Evolutionary conservation across 2,888 invertebrate genomes (phyloP), one percentile per base, ranked within the genome.

Genomic region (Chrysolina americana): DNA sequence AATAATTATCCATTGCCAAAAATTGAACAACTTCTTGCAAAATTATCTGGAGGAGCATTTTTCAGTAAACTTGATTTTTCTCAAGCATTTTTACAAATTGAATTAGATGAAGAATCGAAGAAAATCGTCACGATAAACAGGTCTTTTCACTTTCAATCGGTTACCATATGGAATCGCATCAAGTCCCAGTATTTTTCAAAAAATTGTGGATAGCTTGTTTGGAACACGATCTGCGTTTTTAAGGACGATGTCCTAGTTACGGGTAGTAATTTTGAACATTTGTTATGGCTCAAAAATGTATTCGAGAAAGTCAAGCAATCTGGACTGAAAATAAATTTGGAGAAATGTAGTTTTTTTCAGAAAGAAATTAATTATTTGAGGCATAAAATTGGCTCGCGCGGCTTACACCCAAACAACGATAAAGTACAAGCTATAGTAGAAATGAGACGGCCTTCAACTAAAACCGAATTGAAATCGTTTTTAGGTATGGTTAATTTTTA

Each of bases 271-370:
- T n/a, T 15, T 6, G n/a, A 48, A n/a, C 48, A 48, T 48, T 13
- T 48, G 10, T 2, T 15, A 5, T n/a, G 48, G 48, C 15, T 48
- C 10, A 11, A 15, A n/a, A n/a, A 13, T 48, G n/a, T 48, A 1
- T 48, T 48, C n/a, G 48, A 48, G 6, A 48, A 48, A 48, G n/a
- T 48, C n/a, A 48, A 48, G 15, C 48, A 48, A 48, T 48, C 48
- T 13, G 48, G 48, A 13, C 48, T 48, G 5, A 48, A 9, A 6
- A 48, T 48, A 3, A 48, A 48, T 48, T 48, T n/a, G n/a, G n/a
- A 48, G 6, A n/a, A 48, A n/a, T 48, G 48, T n/a, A n/a, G n/a
- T 13, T 48, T 48, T n/a, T n/a, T 48, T 6, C 48, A 48, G n/a
- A 48, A 48, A 48, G n/a, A 48, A 48, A n/a, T 48, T 2, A 6